Base-by-base conservation (phyloP, 2,797 vertebrate genomes). In the Lerista edwardsae region DNA sequence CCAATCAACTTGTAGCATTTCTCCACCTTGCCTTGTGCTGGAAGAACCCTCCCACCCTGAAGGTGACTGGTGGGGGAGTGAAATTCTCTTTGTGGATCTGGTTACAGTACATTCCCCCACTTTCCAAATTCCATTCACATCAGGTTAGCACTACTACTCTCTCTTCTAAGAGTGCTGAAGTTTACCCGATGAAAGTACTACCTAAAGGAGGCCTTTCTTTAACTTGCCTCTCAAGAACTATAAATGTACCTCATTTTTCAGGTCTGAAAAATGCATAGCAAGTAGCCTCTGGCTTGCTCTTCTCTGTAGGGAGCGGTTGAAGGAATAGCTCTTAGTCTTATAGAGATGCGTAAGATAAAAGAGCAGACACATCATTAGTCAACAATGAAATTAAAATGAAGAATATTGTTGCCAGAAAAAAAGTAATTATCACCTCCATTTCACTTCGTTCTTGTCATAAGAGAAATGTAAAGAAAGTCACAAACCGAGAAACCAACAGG, bases 301-400 rank as follows among this genome's bases (percentile, higher is more conserved):
- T 86, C 71, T 90, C 80, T 90, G 75, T 85, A 71, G 92, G 86
- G 91, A 93, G 59, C 84, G 83, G 83, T 90, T 7, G 89, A 80
- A 90, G 65, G 41, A 90, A 36, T 55, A 39, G 27, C 74, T 90
- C 84, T 82, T 80, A 91, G 86, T 67, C 85, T 69, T 83, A 76
- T 19, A 89, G 86, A 89, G 86, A 89, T 47, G 64, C 7, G 23
- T 2, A 9, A 84, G 83, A 91, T 89, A 82, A 93, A 92, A 93
- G 76, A 87, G 87, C 27, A 89, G 85, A 84, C 71, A 92, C 83
- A 91, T 90, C 90, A 91, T 92, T 92, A 93, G 75, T 74, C 87
- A 93, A 89, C 82, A 91, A 90, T 87, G 79, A 94, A 94, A 93
- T 94, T 91, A 86, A 91, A 91, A 88, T 80, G 86, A 88, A 93